These are phyloP conservation scores for Lycaon pictus DNA, from an alignment of 2,113 vertebrate species.

Conservation along the genomic window DNA sequence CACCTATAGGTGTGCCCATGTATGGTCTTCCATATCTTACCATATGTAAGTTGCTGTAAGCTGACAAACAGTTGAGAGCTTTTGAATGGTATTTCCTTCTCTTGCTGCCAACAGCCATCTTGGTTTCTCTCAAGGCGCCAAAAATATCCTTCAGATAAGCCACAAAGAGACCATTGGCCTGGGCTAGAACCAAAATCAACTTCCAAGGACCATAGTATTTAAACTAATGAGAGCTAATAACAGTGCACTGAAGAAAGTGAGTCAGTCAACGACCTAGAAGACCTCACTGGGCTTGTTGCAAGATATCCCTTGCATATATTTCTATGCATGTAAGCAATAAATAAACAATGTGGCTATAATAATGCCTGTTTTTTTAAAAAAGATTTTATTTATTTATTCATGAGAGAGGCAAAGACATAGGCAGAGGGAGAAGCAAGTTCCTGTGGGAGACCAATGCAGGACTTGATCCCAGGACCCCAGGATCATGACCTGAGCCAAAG, in stretches of 20 bases:
- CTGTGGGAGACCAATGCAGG: no score
- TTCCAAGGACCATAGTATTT: neutral
- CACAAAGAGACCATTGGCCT: neutral
- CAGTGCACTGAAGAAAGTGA: neutral
- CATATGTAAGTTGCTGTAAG: neutral
- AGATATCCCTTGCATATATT: neutral
- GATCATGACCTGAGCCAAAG: no score
- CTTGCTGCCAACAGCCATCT: neutral
- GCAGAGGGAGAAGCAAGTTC: no score
- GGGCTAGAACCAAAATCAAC: constrained; percentile 21
- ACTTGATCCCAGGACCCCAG: no score
- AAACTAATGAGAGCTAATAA: neutral
- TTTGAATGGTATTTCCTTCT: neutral
- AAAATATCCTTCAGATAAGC: constrained; percentile 17
- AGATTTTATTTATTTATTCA: no score
- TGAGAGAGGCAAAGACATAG: no score
- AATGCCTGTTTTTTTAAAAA: neutral
- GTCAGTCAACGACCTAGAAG: neutral
- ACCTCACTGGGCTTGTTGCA: accelerated
- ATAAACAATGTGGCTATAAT: neutral
- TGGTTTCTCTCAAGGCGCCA: neutral
- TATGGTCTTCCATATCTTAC: no score
- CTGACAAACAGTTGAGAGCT: neutral
- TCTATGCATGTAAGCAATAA: neutral
- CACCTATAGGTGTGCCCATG: no score